Evolutionary conservation across 2,888 invertebrate species (phyloP), one percentile per base, ranked within the genome.

Genomic region (Melanostoma mellinum): DNA sequence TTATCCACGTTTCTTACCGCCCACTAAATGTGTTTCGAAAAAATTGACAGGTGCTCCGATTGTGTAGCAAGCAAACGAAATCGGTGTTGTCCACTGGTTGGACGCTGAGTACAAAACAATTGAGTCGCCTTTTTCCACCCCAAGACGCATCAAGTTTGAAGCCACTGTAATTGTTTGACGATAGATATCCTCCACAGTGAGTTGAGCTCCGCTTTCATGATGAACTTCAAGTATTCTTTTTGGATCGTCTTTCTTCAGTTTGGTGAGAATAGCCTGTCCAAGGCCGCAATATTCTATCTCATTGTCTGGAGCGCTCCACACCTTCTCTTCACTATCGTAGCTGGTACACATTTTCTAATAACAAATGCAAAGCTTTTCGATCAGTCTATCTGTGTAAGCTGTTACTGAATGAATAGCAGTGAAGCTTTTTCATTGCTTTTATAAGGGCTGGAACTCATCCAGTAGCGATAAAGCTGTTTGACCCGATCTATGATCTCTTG

Each of bases 41-140:
- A 82, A 87, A 38, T 86, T 86, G 0, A 87, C 60, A 6, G 84
- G 75, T 5, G 84, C 79, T 42, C 85, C 87, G 5, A 84, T 52
- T 20, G 82, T 42, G 10, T 80, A 71, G 8, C 79, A 77, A 6
- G 85, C 87, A 56, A 86, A 86, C 5, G 87, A 77, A 6, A 86
- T 48, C 2, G 81, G 76, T 0, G 86, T 85, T 2, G 73, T 67
- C 48, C 67, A 38, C 5, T 56, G 48, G 50, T 78, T 86, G 9
- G 75, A 55, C 30, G 74, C 81, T 0, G 87, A 84, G 65, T 81
- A 85, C 32, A 87, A 44, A 5, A 86, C 10, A 3, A 87, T 61
- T 0, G 72, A 67, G 69, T 87, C 87, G 6, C 85, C 84, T 52
- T 58, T 68, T n/a, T 67, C 42, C 35, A 87, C 35, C 2, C 86